Conservation (phyloP, 64 coral and sea anemone genomes). For the Dendrophyllia cribrosa region DNA sequence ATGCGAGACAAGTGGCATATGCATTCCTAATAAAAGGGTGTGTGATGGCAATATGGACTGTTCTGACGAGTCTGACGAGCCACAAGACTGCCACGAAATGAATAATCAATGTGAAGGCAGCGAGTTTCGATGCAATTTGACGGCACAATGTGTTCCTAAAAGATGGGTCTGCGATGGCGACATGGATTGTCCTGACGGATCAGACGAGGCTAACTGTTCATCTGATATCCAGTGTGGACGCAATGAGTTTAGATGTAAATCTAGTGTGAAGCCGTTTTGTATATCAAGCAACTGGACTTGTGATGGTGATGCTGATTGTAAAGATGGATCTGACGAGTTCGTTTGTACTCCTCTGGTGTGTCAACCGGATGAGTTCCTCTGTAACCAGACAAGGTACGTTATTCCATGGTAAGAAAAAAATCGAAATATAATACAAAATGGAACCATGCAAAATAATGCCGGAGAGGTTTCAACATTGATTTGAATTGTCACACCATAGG, state of each 20-base stretch:
- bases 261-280: background rate
- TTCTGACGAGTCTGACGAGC: background rate
- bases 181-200: background rate
- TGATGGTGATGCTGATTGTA: background rate
- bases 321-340: background rate
- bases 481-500: too few species aligned
- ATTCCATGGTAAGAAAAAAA: too few species aligned
- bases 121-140: background rate
- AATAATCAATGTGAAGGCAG: background rate
- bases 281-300: background rate
- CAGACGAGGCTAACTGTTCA: background rate
- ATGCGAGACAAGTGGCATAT: constrained; percentile 18
- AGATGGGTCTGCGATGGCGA: background rate
- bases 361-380: background rate
- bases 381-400: background rate
- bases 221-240: background rate
- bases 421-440: too few species aligned
- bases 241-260: background rate
- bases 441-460: too few species aligned
- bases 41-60: constrained; percentile 62
- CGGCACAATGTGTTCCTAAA: background rate
- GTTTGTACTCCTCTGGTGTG: background rate
- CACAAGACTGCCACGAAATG: background rate
- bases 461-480: too few species aligned
- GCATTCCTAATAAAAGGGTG: constrained; percentile 42